Conservation (phyloP, 2,113 vertebrate genomes). For the Cavia aperea region DNA sequence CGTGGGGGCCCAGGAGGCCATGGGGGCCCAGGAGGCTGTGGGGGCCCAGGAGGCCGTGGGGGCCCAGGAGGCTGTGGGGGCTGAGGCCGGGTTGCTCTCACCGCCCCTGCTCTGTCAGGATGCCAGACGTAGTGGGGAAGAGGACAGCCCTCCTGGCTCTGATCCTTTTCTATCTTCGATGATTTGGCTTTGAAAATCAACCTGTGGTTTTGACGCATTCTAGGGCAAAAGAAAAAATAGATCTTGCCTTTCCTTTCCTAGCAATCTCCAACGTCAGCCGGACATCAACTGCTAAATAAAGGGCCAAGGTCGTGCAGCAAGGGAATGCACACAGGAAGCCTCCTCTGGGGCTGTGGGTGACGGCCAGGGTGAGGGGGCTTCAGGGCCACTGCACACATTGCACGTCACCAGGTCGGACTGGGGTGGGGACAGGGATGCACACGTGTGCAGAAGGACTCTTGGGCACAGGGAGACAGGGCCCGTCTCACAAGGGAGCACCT, state of each 20-base stretch:
- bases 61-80: too few species aligned
- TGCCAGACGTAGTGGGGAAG: not conserved
- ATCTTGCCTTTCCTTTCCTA: not conserved
- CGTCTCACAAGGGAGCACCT: too few species aligned
- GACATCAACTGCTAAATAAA: not conserved
- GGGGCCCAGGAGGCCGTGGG: not conserved
- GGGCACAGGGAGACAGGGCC: not conserved
- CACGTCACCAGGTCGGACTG: not conserved
- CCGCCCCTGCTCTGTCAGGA: too few species aligned
- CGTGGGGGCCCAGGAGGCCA: not conserved
- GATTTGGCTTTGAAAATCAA: slow-evolving; percentile 31
- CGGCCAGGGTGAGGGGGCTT: not conserved
- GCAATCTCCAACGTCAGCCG: not conserved
- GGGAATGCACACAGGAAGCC: not conserved
- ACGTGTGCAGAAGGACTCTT: not conserved
- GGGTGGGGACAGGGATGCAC: not conserved
- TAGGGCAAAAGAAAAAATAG: not conserved
- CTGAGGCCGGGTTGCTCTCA: not conserved
- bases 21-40: not conserved
- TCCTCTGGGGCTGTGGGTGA: not conserved
- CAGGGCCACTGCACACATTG: too few species aligned
- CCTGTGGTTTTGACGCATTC: not conserved
- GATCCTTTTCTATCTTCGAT: not conserved
- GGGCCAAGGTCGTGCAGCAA: not conserved
- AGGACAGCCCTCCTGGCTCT: too few species aligned